Evolutionary conservation across 2,113 vertebrate species (phyloP), one percentile per base, ranked within the genome.

Genomic region (Pungitius pungitius): DNA sequence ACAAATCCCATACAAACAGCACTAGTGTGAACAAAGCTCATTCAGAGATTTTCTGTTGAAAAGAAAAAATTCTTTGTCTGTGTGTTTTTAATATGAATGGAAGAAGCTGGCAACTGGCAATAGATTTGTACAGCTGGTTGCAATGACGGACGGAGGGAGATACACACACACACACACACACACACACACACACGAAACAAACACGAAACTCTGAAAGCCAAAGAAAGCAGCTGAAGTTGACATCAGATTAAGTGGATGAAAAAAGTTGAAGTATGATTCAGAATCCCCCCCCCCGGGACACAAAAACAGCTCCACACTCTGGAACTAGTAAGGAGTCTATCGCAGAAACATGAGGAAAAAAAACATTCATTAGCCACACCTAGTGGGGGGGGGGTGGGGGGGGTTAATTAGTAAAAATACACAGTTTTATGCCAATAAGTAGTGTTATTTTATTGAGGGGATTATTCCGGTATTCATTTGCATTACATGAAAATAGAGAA

Each of bases 251-350:
- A 55, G 43, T 68, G 62, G 20, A 73, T 78, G 76, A 84, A 87
- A 63, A 71, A 80, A 88, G 83, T 80, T 74, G 51, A 69, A 86
- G 65, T 77, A 77, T 60, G 71, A 52, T 64, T 69, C 62, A 62
- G 73, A 83, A 54, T 63, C 62, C 13, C 49, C 74, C 62, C 13
- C 49, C 74, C 57, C 3, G 0, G n/a, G 69, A 56, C 51, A 5
- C 70, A 61, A 42, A 22, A 33, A 30, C n/a, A 12, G 57, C 62
- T 80, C 54, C 33, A 33, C 13, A 6, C 43, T 20, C 0, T 35
- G 57, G 59, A 66, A 78, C 78, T 42, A 77, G 71, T 61, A 81
- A 75, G 64, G 26, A 70, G 51, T 77, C 30, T 18, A 68, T 87
- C 56, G 78, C n/a, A 64, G 75, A 90, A 75, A 85, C 66, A 79